Conservation (phyloP, 2,113 vertebrate genomes). For the Ailuropoda melanoleuca region DNA sequence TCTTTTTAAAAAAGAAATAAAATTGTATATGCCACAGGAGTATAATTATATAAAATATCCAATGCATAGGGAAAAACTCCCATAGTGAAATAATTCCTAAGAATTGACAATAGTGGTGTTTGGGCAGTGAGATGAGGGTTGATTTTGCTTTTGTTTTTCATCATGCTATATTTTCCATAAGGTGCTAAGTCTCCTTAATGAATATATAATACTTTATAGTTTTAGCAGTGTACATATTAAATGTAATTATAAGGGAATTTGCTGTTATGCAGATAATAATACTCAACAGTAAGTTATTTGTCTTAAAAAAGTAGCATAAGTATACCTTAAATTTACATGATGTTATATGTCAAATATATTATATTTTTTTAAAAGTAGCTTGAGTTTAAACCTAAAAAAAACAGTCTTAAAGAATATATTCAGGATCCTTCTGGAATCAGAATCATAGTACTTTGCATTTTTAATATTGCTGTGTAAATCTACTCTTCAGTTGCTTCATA, state of each 20-base stretch:
- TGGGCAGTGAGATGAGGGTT: neutral
- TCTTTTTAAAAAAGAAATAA: neutral
- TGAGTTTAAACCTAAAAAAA: slow-evolving; percentile 17
- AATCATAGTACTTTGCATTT: slow-evolving; percentile 22
- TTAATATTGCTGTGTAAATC: slow-evolving; percentile 31
- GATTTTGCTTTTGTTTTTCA: slow-evolving; percentile 17
- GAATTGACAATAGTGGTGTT: neutral
- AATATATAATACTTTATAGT: neutral
- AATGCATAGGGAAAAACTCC: neutral
- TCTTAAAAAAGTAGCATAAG: neutral
- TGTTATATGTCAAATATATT: neutral
- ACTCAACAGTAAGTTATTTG: neutral
- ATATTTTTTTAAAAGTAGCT: neutral
- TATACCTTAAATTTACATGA: neutral
- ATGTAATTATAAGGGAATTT: neutral
- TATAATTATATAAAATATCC: neutral
- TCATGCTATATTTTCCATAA: neutral
- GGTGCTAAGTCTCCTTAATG: neutral
- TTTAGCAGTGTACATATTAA: neutral
- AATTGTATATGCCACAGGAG: neutral
- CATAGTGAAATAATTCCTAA: neutral
- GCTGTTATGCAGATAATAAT: neutral
- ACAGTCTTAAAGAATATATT: slow-evolving; percentile 23
- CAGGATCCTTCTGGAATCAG: neutral
- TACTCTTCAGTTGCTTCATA: neutral